Percentiles rank a stretch among this genome's conserved stretches.
Evolutionary conservation across 2,113 vertebrate species (phyloP).

Genomic region (Agelaius tricolor): DNA sequence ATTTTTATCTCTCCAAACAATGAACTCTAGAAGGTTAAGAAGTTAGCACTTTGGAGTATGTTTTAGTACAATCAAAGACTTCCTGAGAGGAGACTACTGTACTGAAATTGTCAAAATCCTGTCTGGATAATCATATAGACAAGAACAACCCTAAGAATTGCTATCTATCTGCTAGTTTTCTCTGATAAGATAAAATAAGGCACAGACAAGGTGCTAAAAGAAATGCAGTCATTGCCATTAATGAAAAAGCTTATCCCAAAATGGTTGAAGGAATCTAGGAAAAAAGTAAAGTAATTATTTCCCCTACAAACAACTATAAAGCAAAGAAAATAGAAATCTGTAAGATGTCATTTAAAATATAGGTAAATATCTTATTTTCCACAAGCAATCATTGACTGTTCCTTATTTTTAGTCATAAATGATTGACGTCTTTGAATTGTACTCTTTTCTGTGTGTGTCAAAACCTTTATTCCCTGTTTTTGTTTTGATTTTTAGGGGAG

Average conservation of each 20-base stretch:
- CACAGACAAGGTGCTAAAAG: neutral
- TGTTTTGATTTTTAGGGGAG: neutral
- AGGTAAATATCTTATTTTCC: neutral
- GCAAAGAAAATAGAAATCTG: neutral
- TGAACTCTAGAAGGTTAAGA: conserved; percentile 25
- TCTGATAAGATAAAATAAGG: neutral
- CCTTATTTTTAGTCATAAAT: neutral
- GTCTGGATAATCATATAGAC: neutral
- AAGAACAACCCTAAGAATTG: neutral
- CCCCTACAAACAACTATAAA: neutral
- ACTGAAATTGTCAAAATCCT: neutral
- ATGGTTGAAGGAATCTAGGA: neutral
- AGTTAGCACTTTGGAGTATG: neutral
- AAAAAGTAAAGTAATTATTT: neutral
- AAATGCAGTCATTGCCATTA: neutral
- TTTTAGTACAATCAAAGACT: conserved; percentile 1
- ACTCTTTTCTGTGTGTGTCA: neutral
- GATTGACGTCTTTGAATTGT: neutral
- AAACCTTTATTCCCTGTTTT: neutral
- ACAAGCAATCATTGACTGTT: neutral
- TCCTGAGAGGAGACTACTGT: neutral
- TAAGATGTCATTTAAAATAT: neutral
- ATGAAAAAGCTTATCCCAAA: neutral
- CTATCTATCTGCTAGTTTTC: neutral
- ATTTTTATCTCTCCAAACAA: conserved; percentile 47